Evolutionary conservation across 2,888 invertebrate genomes (phyloP).

Genomic region (Elmis aenea): DNA sequence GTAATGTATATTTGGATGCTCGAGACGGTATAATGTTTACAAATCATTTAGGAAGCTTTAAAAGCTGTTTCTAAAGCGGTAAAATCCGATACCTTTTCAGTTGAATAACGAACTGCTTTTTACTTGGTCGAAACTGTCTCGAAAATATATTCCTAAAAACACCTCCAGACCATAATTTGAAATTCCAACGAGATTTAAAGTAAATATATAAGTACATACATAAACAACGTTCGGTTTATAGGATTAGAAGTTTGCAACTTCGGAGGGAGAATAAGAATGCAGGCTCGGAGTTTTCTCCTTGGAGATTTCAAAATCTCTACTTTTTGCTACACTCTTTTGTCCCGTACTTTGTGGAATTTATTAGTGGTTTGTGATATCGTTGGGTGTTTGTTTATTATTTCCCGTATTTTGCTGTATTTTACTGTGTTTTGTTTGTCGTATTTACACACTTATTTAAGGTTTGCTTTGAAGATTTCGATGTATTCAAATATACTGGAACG

Average conservation of each 20-base stretch:
- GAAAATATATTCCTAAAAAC: conserved; percentile 22
- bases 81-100: conserved; percentile 8
- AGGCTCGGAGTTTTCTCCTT: conserved; percentile 25
- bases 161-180: conserved; percentile 27
- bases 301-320: conserved; percentile 18
- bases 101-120: conserved; percentile 15
- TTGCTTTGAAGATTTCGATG: no score
- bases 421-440: no score
- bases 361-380: conserved; percentile 13
- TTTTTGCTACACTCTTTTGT: conserved; percentile 13
- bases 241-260: conserved; percentile 33
- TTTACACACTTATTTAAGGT: no score
- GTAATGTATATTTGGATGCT: no score
- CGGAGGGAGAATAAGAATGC: conserved; percentile 27
- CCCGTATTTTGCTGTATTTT: background rate
- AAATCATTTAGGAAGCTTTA: conserved; percentile 9
- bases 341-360: conserved; percentile 11
- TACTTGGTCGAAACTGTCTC: conserved; percentile 14
- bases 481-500: no score
- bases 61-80: no score
- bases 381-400: conserved; percentile 8
- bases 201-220: conserved; percentile 33
- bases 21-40: no score
- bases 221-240: conserved; percentile 32
- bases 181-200: conserved; percentile 32